phyloP scores from a whole-genome alignment of 2,797 vertebrate genomes.

The Molossus molossus region DNA sequence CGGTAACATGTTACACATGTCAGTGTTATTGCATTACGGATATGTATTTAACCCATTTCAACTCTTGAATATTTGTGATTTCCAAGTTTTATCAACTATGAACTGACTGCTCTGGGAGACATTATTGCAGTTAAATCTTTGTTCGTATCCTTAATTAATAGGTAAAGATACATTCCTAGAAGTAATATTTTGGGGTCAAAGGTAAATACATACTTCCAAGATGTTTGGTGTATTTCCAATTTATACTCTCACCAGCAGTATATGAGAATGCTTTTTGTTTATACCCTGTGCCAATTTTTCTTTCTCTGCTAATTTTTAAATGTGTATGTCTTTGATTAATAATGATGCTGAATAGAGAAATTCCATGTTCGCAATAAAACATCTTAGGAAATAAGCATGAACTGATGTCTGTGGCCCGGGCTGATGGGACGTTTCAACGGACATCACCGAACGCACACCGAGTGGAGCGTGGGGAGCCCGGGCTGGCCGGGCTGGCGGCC shows the following conservation, averaged over 20 bases:
- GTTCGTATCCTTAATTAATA: not conserved
- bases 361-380: conserved; percentile 61
- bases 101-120: conserved; percentile 30
- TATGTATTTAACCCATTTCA: conserved; percentile 18
- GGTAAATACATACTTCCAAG: not conserved
- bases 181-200: conserved; percentile 18
- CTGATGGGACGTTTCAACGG: not conserved
- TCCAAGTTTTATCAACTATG: not conserved
- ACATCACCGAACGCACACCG: not conserved
- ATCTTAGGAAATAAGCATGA: conserved; percentile 57
- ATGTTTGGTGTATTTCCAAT: conserved; percentile 27
- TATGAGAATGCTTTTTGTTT: conserved; percentile 23
- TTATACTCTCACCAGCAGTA: not conserved
- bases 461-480: not conserved
- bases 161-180: not conserved
- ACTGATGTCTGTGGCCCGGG: not conserved
- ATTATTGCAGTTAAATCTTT: conserved; percentile 42
- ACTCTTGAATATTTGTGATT: not conserved
- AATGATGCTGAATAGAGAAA: conserved; percentile 63
- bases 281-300: not conserved
- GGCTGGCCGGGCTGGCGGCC: not conserved
- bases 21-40: not conserved
- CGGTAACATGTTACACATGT: not conserved
- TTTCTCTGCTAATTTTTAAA: conserved; percentile 43
- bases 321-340: conserved; percentile 75